Evolutionary conservation across 2,797 vertebrate species (phyloP).

Genomic region (Neosalanx taihuensis): DNA sequence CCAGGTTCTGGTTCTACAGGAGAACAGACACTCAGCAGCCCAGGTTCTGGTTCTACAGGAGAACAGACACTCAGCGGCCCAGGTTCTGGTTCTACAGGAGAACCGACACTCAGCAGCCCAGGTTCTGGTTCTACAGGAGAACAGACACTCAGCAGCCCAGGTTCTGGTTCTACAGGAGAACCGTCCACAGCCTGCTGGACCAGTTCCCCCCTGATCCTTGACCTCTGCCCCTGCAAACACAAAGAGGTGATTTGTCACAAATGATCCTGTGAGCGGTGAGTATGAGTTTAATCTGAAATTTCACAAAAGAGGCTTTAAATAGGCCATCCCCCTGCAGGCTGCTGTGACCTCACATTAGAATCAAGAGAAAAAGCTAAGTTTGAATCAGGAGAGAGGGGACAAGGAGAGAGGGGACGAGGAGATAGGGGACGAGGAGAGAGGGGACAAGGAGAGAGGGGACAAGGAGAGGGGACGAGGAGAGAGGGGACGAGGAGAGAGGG

Average conservation of each 20-base stretch:
- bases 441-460: neutral
- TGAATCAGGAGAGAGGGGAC: neutral
- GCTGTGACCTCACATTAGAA: conserved; percentile 39
- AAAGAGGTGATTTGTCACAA: conserved; percentile 32
- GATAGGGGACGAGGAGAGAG: conserved; percentile 3
- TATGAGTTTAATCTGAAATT: conserved; percentile 56
- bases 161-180: too few relatives aligned
- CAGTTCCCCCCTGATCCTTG: neutral
- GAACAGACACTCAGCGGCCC: too few relatives aligned
- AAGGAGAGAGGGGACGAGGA: neutral
- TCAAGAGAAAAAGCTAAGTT: conserved; percentile 27
- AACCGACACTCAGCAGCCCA: too few relatives aligned
- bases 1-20: too few relatives aligned
- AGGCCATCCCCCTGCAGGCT: conserved; percentile 41
- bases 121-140: too few relatives aligned
- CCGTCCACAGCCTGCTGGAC: neutral
- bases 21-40: too few relatives aligned
- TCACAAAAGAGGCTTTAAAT: conserved; percentile 51
- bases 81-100: too few relatives aligned
- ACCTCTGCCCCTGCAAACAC: neutral
- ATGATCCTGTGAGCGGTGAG: conserved; percentile 47
- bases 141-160: too few relatives aligned
- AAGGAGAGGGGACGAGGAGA: neutral
- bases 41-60: too few relatives aligned
- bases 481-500: neutral